Evolutionary conservation across 2,888 invertebrate genomes (phyloP).

Genomic region (Biston stratarius): DNA sequence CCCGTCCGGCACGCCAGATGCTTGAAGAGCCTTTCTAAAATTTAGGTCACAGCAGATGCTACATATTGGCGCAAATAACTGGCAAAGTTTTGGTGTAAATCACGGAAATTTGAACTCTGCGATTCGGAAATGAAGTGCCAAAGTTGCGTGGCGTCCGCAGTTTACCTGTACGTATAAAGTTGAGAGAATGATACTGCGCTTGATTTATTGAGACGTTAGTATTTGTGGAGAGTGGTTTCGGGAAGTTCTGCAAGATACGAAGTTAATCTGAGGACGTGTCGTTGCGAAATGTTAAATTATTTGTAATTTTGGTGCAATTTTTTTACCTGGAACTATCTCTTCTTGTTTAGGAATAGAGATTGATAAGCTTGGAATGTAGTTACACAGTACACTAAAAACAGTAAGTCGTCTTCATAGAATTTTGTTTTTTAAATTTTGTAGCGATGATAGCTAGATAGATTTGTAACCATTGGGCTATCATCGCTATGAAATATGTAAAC

Average conservation of each 20-base stretch:
- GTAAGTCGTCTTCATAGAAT: too few species aligned
- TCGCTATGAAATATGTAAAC: too few species aligned
- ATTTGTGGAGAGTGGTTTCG: conserved; percentile 26
- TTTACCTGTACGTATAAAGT: conserved; percentile 20
- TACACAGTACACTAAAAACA: too few species aligned
- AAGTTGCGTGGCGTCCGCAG: conserved; percentile 18
- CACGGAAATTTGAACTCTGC: conserved; percentile 37
- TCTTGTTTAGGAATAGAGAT: too few species aligned
- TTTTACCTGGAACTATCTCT: too few species aligned
- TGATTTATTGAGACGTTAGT: conserved; percentile 41
- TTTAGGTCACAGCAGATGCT: conserved; percentile 58
- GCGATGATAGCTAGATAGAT: too few species aligned
- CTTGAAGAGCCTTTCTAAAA: conserved; percentile 49
- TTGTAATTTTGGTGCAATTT: too few species aligned
- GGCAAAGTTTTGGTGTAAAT: conserved; percentile 34
- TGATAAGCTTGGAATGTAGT: too few species aligned
- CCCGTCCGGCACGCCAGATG: conserved; percentile 44
- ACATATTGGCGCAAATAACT: conserved; percentile 44
- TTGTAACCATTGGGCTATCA: too few species aligned
- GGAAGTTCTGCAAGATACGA: conserved; percentile 3
- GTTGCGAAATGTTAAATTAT: too few species aligned
- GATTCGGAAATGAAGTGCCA: conserved; percentile 25
- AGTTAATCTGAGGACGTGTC: not conserved
- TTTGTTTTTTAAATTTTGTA: too few species aligned
- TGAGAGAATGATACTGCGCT: conserved; percentile 27